Conservation (phyloP, 1,140 invertebrate genomes). For the Mylabris phalerata region DNA sequence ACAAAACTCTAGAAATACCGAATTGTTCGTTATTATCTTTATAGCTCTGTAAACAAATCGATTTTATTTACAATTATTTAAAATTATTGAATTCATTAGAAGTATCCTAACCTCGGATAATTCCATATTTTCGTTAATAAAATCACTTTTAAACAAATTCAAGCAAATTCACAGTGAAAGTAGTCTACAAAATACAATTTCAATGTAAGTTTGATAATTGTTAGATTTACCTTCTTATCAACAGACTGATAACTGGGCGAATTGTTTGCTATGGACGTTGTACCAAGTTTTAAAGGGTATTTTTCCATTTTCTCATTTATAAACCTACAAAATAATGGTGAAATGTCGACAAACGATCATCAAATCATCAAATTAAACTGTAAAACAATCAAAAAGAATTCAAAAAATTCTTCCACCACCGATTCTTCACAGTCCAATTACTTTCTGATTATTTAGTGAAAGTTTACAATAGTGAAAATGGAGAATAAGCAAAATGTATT, state of each 20-base stretch:
- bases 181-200: not conserved
- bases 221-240: conserved; percentile 45
- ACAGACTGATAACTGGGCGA: conserved; percentile 47
- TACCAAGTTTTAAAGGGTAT: conserved; percentile 45
- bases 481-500: not conserved
- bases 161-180: not conserved
- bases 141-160: no score
- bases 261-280: conserved; percentile 39
- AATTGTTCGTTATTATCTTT: no score
- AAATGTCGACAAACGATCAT: no score
- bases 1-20: no score
- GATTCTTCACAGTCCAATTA: conserved; percentile 6
- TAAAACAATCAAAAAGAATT: not conserved
- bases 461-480: not conserved
- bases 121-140: no score
- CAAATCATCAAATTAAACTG: no score
- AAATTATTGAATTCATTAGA: no score
- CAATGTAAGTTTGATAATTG: no score
- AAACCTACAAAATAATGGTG: conserved; percentile 19
- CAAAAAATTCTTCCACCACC: conserved; percentile 10
- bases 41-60: no score
- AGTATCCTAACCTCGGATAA: no score
- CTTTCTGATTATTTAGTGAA: conserved; percentile 7
- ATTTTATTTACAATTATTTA: no score
- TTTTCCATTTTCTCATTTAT: conserved; percentile 44